Evolutionary conservation across 2,888 invertebrate species (phyloP).

Genomic region (Nineta flava): DNA sequence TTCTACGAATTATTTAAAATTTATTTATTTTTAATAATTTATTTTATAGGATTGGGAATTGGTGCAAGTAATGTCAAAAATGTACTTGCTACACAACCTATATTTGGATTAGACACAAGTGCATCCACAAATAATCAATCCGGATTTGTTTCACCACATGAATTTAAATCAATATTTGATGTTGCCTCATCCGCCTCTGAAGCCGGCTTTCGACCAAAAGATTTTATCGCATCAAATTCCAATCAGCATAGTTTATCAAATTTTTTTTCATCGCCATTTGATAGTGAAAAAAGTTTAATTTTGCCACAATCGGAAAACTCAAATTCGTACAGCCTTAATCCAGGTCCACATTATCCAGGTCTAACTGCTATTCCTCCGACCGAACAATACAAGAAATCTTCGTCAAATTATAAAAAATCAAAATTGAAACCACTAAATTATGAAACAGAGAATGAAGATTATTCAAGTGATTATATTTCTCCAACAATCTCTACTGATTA

Average conservation of each 20-base stretch:
- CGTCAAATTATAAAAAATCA: not conserved
- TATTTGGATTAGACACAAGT: slow-evolving; percentile 14
- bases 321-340: slow-evolving; percentile 12
- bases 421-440: slow-evolving; percentile 5
- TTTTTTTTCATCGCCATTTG: not conserved
- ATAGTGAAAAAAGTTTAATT: not conserved
- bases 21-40: too few relatives aligned
- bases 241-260: not conserved
- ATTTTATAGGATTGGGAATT: slow-evolving; percentile 13
- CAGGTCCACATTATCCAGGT: slow-evolving; percentile 22
- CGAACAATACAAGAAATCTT: not conserved
- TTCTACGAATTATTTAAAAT: not conserved
- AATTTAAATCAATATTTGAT: slow-evolving; percentile 11
- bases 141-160: slow-evolving; percentile 18
- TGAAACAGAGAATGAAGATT: slow-evolving; percentile 13
- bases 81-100: slow-evolving; percentile 15
- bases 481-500: not conserved
- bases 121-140: slow-evolving; percentile 11
- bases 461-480: not conserved
- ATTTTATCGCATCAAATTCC: slow-evolving; percentile 20
- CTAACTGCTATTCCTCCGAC: slow-evolving; percentile 18
- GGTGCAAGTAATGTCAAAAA: slow-evolving; percentile 13
- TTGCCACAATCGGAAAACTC: slow-evolving; percentile 9
- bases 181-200: slow-evolving; percentile 8
- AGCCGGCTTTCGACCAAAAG: slow-evolving; percentile 18